A percentile compares a stretch with the other conserved stretches of the same genome.
Conservation (phyloP, 1,140 invertebrate genomes). For the Dreissena rostriformis region DNA sequence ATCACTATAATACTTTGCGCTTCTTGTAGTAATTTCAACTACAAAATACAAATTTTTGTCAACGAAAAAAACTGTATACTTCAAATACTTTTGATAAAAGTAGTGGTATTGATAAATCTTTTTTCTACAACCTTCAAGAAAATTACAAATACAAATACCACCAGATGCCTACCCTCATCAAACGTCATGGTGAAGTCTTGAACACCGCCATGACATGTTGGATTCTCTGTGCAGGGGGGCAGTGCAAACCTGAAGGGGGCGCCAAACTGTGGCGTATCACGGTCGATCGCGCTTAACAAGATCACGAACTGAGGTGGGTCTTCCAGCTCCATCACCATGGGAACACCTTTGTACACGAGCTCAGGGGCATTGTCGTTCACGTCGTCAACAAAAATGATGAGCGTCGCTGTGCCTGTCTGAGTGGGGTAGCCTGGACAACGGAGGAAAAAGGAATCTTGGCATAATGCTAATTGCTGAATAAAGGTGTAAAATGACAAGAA, state of each 20-base stretch:
- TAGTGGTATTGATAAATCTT: no score
- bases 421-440: conserved; percentile 85
- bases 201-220: conserved; percentile 57
- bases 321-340: conserved; percentile 93
- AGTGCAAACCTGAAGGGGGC: conserved; percentile 69
- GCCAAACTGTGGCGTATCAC: conserved; percentile 71
- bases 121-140: background rate
- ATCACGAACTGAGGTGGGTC: conserved; percentile 89
- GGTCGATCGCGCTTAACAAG: conserved; percentile 95
- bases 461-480: no score
- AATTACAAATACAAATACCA: background rate
- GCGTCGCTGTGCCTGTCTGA: conserved; percentile 96
- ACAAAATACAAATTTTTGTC: no score
- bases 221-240: conserved; percentile 62
- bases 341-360: conserved; percentile 95
- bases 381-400: conserved; percentile 97
- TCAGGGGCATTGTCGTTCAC: conserved; percentile 97
- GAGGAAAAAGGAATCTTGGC: no score
- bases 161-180: conserved; percentile 64
- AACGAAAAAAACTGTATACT: no score
- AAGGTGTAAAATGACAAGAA: no score
- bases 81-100: no score
- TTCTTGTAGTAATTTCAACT: no score
- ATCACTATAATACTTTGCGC: no score
- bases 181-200: conserved; percentile 69